These are phyloP conservation scores for Myripristis murdjan DNA, from an alignment of 2,797 vertebrate species.

Conservation along the genomic window DNA sequence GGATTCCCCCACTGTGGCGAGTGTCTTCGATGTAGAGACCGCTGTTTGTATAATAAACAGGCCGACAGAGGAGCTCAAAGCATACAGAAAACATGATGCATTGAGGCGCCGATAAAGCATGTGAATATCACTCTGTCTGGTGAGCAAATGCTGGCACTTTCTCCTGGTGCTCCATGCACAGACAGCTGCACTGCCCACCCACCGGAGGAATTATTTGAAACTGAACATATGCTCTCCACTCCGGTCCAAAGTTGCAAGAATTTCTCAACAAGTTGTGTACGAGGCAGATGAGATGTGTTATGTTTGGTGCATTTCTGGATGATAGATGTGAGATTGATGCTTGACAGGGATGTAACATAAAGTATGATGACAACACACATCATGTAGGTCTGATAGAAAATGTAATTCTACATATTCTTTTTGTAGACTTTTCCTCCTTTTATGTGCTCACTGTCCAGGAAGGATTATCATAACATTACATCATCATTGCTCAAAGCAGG, in stretches of 20 bases:
- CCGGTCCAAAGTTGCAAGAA: too few relatives aligned
- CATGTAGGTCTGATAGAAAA: too few relatives aligned
- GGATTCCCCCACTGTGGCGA: slow-evolving; percentile 58
- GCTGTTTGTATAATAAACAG: slow-evolving; percentile 39
- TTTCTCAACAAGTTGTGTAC: too few relatives aligned
- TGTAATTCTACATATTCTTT: slow-evolving; percentile 24
- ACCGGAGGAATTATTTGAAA: too few relatives aligned
- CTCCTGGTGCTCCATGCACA: too few relatives aligned
- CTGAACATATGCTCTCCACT: too few relatives aligned
- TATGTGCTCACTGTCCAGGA: slow-evolving; percentile 15
- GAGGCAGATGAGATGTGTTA: too few relatives aligned
- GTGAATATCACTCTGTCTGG: slow-evolving; percentile 4
- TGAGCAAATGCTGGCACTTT: slow-evolving; percentile 1
- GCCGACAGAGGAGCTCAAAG: slow-evolving; percentile 37
- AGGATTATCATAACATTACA: slow-evolving; percentile 33
- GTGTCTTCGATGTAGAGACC: slow-evolving; percentile 26
- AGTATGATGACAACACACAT: too few relatives aligned
- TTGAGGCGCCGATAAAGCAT: neutral
- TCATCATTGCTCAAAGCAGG: slow-evolving; percentile 48
- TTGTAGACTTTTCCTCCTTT: slow-evolving; percentile 59
- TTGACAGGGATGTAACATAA: too few relatives aligned
- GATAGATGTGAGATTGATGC: too few relatives aligned
- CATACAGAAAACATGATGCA: slow-evolving; percentile 44
- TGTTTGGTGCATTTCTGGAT: too few relatives aligned
- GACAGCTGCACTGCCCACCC: too few relatives aligned